These are phyloP conservation scores for Sebastes schlegelii DNA, from an alignment of 2,113 vertebrate genomes.

Conservation along the genomic window DNA sequence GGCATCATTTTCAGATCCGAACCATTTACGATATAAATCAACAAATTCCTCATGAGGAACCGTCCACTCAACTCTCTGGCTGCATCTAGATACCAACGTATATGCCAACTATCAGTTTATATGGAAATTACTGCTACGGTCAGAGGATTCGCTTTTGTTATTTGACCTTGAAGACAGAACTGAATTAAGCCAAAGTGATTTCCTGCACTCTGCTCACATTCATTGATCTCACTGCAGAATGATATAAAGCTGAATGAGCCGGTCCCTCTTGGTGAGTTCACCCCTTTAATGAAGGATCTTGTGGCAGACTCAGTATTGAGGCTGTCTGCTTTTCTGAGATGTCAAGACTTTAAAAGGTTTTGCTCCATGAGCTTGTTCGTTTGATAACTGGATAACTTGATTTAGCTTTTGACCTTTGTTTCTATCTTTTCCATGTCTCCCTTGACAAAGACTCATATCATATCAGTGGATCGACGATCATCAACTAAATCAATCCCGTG, in stretches of 20 bases:
- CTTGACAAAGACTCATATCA: neutral
- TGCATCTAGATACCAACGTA: neutral
- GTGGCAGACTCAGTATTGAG: conserved; percentile 25
- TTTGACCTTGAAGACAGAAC: conserved; percentile 32
- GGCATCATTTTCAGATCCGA: neutral
- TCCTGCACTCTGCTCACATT: conserved; percentile 57
- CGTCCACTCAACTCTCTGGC: neutral
- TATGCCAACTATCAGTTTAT: neutral
- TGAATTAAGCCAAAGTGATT: conserved; percentile 54
- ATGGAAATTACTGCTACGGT: conserved; percentile 28
- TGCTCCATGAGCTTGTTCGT: neutral
- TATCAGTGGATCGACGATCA: neutral
- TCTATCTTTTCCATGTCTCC: neutral
- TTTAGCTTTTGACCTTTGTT: neutral
- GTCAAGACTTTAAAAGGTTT: conserved; percentile 19
- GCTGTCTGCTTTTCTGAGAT: neutral
- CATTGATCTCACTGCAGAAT: conserved; percentile 67
- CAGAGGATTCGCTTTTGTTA: conserved; percentile 32
- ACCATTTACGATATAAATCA: conserved; percentile 23
- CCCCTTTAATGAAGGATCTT: conserved; percentile 37
- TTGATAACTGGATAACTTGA: conserved; percentile 17
- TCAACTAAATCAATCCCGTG: conserved; percentile 11
- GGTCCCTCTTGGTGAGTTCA: conserved; percentile 38
- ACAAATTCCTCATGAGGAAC: conserved; percentile 15
- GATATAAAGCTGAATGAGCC: conserved; percentile 64